Evolutionary conservation across 2,888 invertebrate species (phyloP).

Genomic region (Hypomecis punctinalis): DNA sequence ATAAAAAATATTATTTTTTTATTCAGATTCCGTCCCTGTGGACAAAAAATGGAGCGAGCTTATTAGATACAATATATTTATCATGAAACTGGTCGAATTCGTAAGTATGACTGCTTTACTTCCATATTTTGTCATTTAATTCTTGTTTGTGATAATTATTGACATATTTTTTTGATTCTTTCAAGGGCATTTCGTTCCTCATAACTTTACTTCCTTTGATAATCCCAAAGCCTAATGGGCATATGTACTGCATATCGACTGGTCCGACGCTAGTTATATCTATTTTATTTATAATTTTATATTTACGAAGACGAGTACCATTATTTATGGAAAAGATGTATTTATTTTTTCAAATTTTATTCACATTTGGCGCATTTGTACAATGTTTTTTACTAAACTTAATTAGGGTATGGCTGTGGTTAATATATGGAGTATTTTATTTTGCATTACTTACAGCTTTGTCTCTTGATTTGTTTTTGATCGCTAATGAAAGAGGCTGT

Average conservation of each 20-base stretch:
- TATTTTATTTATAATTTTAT: slow-evolving; percentile 71
- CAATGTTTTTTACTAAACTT: slow-evolving; percentile 78
- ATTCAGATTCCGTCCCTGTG: slow-evolving; percentile 77
- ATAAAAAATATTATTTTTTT: background rate
- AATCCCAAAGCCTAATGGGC: slow-evolving; percentile 70
- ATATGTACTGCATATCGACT: slow-evolving; percentile 80
- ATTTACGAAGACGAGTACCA: slow-evolving; percentile 73
- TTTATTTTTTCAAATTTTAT: slow-evolving; percentile 79
- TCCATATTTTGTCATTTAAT: slow-evolving; percentile 7
- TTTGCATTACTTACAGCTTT: slow-evolving; percentile 71
- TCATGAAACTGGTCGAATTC: slow-evolving; percentile 80
- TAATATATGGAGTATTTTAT: slow-evolving; percentile 74
- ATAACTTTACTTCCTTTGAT: slow-evolving; percentile 65
- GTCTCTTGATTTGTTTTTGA: slow-evolving; percentile 73
- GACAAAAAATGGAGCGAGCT: slow-evolving; percentile 79
- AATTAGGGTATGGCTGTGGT: slow-evolving; percentile 72
- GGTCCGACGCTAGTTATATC: slow-evolving; percentile 78
- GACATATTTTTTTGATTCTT: slow-evolving; percentile 50
- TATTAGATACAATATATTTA: slow-evolving; percentile 78
- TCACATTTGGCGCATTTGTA: slow-evolving; percentile 78
- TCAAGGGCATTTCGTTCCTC: slow-evolving; percentile 70
- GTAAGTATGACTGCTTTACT: slow-evolving; percentile 61
- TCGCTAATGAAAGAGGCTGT: slow-evolving; percentile 80
- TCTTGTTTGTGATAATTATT: slow-evolving; percentile 15
- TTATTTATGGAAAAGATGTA: slow-evolving; percentile 82